Conservation (phyloP, 1,140 invertebrate species). For the Saccostrea echinata region DNA sequence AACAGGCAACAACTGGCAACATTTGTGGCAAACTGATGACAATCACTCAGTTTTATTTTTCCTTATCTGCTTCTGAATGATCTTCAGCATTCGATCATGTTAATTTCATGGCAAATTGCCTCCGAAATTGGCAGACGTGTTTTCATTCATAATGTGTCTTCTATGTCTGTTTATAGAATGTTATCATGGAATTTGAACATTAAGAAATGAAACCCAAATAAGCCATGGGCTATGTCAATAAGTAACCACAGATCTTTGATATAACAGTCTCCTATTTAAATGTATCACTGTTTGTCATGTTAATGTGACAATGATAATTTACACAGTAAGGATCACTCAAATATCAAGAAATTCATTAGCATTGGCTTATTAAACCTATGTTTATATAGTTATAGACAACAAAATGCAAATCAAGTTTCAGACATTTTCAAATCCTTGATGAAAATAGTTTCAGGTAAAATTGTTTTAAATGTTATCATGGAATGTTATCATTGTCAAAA, state of each 20-base stretch:
- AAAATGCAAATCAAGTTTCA: background rate
- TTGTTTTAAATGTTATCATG: too few relatives aligned
- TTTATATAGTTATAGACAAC: background rate
- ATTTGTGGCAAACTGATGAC: background rate
- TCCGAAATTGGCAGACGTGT: background rate
- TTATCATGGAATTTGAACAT: slow-evolving; percentile 10
- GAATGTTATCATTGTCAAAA: too few relatives aligned
- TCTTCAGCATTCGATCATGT: background rate
- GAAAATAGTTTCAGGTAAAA: background rate
- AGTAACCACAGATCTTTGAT: background rate
- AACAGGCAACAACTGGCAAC: background rate
- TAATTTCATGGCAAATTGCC: slow-evolving; percentile 3
- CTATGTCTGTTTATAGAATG: background rate
- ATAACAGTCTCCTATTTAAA: background rate
- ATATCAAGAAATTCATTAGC: too few relatives aligned
- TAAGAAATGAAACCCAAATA: slow-evolving; percentile 22
- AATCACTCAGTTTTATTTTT: background rate
- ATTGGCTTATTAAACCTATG: too few relatives aligned
- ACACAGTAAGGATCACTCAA: too few relatives aligned
- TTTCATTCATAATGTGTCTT: slow-evolving; percentile 24
- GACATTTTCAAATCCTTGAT: background rate
- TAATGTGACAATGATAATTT: background rate
- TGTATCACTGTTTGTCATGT: background rate
- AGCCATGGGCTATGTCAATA: background rate
- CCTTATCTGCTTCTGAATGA: background rate